These are phyloP conservation scores for Lutraria lutraria DNA, from an alignment of 2,888 invertebrate species.

Conservation along the genomic window DNA sequence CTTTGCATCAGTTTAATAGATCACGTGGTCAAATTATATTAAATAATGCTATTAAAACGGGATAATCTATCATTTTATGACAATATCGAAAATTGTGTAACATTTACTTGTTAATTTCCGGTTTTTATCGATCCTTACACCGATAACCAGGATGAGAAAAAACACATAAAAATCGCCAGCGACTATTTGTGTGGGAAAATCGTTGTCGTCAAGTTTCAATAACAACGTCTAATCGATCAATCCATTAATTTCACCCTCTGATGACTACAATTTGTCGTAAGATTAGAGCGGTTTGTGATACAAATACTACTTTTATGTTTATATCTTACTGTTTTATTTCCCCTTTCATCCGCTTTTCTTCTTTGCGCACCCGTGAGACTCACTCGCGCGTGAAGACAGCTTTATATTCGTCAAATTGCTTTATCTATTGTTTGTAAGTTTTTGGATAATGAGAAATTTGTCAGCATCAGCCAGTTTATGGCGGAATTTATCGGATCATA, in stretches of 20 bases:
- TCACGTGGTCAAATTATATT: conserved; percentile 12
- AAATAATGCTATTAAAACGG: background rate
- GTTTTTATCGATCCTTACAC: conserved; percentile 16
- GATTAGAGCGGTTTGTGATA: conserved; percentile 58
- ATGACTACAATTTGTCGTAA: conserved; percentile 55
- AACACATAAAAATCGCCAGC: conserved; percentile 7
- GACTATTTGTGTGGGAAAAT: conserved; percentile 41
- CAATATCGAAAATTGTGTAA: conserved; percentile 24
- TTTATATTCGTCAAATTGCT: conserved; percentile 40
- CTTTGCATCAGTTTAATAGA: conserved; percentile 4
- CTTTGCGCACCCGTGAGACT: conserved; percentile 29
- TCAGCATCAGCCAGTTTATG: conserved; percentile 52
- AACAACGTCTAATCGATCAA: conserved; percentile 26
- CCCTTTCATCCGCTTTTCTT: conserved; percentile 24
- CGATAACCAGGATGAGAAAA: conserved; percentile 17
- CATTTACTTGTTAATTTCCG: conserved; percentile 20
- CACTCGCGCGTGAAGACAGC: conserved; percentile 36
- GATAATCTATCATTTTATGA: conserved; percentile 27
- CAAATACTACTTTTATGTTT: conserved; percentile 60
- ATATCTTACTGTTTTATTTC: conserved; percentile 15
- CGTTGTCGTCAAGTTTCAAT: conserved; percentile 31
- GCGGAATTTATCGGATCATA: conserved; percentile 54
- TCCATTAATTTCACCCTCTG: conserved; percentile 49
- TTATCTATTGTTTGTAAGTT: conserved; percentile 38
- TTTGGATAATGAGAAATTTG: conserved; percentile 40